Conservation (phyloP, 2,113 vertebrate species). For the Bolborhynchus lineola region DNA sequence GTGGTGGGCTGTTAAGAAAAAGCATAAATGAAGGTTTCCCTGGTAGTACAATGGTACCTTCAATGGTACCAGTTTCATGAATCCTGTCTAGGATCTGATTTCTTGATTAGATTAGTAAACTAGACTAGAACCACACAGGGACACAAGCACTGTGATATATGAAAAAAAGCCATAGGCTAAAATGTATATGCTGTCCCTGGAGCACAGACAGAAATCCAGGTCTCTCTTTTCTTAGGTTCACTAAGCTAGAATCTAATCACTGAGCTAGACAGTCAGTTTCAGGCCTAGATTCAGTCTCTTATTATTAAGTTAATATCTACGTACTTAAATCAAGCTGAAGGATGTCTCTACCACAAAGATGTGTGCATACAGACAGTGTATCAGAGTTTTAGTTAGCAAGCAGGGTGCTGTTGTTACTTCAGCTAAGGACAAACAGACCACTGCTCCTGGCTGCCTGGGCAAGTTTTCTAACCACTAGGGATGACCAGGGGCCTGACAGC, state of each 20-base stretch:
- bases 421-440: not conserved
- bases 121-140: not conserved
- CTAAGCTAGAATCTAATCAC: too few relatives aligned
- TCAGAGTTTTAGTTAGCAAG: not conserved
- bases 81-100: not conserved
- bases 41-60: not conserved
- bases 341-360: not conserved
- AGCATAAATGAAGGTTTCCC: not conserved
- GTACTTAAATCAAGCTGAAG: not conserved
- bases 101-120: not conserved
- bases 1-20: not conserved
- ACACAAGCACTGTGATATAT: not conserved
- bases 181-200: not conserved
- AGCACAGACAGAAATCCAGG: not conserved
- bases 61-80: not conserved
- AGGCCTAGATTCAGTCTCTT: not conserved
- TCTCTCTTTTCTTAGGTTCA: slow-evolving; percentile 1
- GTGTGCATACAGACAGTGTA: rapidly evolving
- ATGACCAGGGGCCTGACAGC: not conserved
- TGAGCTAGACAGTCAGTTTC: slow-evolving; percentile 6
- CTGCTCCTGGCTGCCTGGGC: not conserved
- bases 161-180: not conserved
- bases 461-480: not conserved
- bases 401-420: not conserved
- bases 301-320: not conserved